Percentiles rank a stretch among this genome's conserved stretches.
phyloP scores from a whole-genome alignment of 2,888 invertebrate genomes.

The Ptychoptera contaminata region DNA sequence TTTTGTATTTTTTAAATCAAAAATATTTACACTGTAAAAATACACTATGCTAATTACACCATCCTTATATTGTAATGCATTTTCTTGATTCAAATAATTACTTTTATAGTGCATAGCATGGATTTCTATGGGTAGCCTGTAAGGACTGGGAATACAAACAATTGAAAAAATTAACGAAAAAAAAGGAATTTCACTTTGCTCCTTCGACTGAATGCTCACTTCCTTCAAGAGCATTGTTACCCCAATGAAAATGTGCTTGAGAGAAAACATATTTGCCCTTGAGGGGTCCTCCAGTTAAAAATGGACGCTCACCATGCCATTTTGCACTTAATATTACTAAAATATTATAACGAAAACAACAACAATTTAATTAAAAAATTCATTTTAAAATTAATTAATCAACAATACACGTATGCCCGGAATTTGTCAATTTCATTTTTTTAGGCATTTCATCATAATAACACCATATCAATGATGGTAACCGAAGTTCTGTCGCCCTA shows the following conservation, averaged over 20 bases:
- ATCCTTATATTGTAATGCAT: conserved; percentile 40
- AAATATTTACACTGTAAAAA: conserved; percentile 35
- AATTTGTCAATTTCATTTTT: conserved; percentile 48
- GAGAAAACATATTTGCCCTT: conserved; percentile 43
- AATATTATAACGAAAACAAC: too few relatives aligned
- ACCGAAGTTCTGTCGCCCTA: conserved; percentile 1
- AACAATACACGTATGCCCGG: conserved; percentile 44
- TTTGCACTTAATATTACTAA: conserved; percentile 44
- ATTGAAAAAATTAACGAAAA: background rate
- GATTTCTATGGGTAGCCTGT: conserved; percentile 43
- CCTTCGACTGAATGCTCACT: conserved; percentile 48
- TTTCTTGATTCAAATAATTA: conserved; percentile 42
- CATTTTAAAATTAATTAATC: background rate
- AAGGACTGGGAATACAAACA: conserved; percentile 9
- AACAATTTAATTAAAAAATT: too few relatives aligned
- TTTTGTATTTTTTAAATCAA: too few relatives aligned
- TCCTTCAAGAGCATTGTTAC: conserved; percentile 40
- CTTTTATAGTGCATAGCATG: conserved; percentile 43
- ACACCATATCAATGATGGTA: conserved; percentile 34
- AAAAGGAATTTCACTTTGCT: conserved; percentile 15
- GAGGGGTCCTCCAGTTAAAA: conserved; percentile 42
- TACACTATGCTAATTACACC: conserved; percentile 43
- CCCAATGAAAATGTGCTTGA: conserved; percentile 58
- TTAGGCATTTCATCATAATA: conserved; percentile 42
- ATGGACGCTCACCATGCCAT: conserved; percentile 43